Base-by-base conservation (phyloP, 2,888 invertebrate species). In the Philereme transversata region DNA sequence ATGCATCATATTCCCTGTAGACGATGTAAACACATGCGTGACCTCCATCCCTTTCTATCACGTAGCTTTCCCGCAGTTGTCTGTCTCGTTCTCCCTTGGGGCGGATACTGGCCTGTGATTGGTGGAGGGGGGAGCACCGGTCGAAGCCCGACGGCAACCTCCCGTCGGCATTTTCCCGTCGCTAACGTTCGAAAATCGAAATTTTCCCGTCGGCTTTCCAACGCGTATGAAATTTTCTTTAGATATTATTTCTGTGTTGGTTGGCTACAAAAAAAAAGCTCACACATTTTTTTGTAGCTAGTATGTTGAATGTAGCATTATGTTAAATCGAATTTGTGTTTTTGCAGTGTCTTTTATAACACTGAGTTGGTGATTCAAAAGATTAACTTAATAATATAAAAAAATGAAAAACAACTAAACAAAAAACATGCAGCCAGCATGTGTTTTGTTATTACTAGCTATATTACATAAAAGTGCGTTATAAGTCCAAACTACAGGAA, bases 131-230 rank as follows among this genome's bases (percentile, higher is more conserved):
- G 83, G 81, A 83, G 82, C 80, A 83, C 81, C 79, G 80, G 77
- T 74, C 75, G 75, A 71, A 78, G 76, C 74, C 91, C 90, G 91
- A 76, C 90, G 91, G 90, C 75, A 73, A 71, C 78, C 77, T 74
- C 72, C 91, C 91, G 91, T 79, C 91, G 91, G 91, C 89, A 83
- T 85, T 90, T 90, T 90, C 86, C 91, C 91, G 91, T 82, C 91
- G 91, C 70, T 67, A 77, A 78, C 76, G 78, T 85, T 86, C 76
- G 74, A 83, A 86, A 84, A 80, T 83, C 77, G 80, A 87, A 88
- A 81, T 81, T 78, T 76, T 70, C 58, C 64, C 71, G 67, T 50
- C 66, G 69, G 55, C 56, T 61, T 61, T 57, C 35, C 36, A 41
- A 47, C 47, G 6, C n/a, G 40, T 51, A 52, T 57, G 63, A 64